phyloP scores from a whole-genome alignment of 2,888 invertebrate genomes.

The Phasia obesa region DNA sequence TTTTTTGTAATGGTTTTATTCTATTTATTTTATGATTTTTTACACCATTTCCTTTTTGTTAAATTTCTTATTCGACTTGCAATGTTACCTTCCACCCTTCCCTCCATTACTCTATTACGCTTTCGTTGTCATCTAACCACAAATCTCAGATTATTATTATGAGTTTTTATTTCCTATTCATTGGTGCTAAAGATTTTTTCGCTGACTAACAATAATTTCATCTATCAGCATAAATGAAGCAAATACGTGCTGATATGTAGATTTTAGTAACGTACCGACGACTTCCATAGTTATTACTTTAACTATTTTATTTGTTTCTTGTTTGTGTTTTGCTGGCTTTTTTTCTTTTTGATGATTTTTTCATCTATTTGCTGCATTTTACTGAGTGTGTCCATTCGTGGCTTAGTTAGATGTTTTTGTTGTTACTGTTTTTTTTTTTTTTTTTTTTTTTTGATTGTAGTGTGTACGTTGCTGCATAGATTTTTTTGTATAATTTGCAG shows the following conservation, averaged over 20 bases:
- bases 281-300: neutral
- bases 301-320: constrained; percentile 16
- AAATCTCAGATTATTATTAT: constrained; percentile 65
- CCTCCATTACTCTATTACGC: neutral
- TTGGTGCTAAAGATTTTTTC: constrained; percentile 63
- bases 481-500: constrained; percentile 37
- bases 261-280: constrained; percentile 30
- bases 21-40: neutral
- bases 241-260: constrained; percentile 55
- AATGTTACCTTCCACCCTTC: no score
- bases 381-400: constrained; percentile 36
- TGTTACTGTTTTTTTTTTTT: neutral
- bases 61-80: neutral
- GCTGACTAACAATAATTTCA: constrained; percentile 64
- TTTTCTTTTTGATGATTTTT: constrained; percentile 12
- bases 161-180: constrained; percentile 64
- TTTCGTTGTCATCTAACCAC: constrained; percentile 15
- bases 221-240: constrained; percentile 62
- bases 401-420: constrained; percentile 4
- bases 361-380: constrained; percentile 35
- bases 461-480: neutral
- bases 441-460: neutral
- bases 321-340: neutral
- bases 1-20: neutral
- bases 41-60: neutral